Conservation (phyloP, 2,888 invertebrate genomes). For the Leptogaster cylindrica region DNA sequence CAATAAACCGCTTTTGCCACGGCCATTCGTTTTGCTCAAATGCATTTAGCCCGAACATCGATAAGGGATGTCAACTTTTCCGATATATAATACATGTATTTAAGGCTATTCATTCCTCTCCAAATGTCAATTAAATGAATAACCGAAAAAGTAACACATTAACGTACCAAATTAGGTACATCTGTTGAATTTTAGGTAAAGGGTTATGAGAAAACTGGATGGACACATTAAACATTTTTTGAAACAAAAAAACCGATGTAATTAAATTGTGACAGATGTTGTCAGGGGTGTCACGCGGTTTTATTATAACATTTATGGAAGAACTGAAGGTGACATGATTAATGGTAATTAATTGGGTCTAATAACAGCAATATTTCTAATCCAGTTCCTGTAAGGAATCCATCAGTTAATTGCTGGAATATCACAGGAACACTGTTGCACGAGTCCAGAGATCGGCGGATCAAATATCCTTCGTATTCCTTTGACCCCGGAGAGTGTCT, state of each 20-base stretch:
- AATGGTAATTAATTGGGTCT: no score
- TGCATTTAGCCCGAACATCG: no score
- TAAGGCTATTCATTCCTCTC: not conserved
- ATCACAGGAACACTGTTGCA: no score
- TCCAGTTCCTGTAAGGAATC: no score
- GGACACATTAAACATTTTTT: conserved; percentile 25
- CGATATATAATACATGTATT: not conserved
- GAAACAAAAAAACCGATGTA: conserved; percentile 30
- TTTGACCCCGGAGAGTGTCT: not conserved
- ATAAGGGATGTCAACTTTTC: conserved; percentile 11
- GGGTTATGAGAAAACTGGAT: conserved; percentile 34
- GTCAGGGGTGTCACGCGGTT: conserved; percentile 32
- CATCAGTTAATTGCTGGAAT: no score
- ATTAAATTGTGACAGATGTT: conserved; percentile 33
- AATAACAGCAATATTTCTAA: no score
- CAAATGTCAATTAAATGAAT: conserved; percentile 16
- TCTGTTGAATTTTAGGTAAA: conserved; percentile 30
- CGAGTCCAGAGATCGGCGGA: not conserved
- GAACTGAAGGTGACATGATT: not conserved
- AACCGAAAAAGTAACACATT: conserved; percentile 16
- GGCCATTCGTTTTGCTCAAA: conserved; percentile 29
- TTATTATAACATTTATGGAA: conserved; percentile 30
- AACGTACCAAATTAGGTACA: conserved; percentile 34
- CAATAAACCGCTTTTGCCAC: not conserved
- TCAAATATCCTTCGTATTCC: not conserved